Evolutionary conservation across 1,140 invertebrate genomes (phyloP), one percentile per base, ranked within the genome.

Genomic region (Heliconius hermathena): DNA sequence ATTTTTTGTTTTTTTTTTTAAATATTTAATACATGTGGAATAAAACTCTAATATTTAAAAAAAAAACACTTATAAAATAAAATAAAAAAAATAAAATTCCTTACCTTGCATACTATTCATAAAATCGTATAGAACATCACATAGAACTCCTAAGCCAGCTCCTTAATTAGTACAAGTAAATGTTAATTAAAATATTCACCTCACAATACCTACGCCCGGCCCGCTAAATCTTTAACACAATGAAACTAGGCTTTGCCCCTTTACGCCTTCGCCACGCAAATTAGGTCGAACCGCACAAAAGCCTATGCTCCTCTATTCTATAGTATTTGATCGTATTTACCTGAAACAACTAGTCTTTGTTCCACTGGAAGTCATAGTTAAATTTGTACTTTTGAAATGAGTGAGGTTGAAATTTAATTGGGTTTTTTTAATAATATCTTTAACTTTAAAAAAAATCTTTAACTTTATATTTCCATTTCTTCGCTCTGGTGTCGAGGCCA

Each of bases 261-360:
- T 73, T 52, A 73, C 60, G 73, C 72, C 38, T 79, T 74, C 52
- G 41, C 77, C 57, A 79, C 74, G 77, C 72, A 79, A 79, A 74
- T 79, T 74, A 73, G 54, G 72, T 74, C 54, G 73, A 78, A 74
- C 72, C 77, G n/a, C 54, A 74, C 57, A 79, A 79, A 79, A 79
- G 77, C 77, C 72, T 79, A 74, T 36, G 77, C 54, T 74, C 46
- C 73, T 22, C 77, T 52, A 74, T 75, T 60, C 77, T 71, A 52
- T 52, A 57, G 72, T 79, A 74, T 79, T 79, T 79, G 77, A 79
- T 79, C 54, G 77, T 79, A 79, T 79, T 79, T 79, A 73, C 70
- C 79, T 74, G 74, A 71, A 81, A 74, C 76, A 73, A 81, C 74
- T 60, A n/a, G 71, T 57, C 60, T 81, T 81, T 81, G 76, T 77